Percentiles rank a stretch among this genome's conserved stretches.
phyloP scores from a whole-genome alignment of 1,140 invertebrate genomes.

The Halesus radiatus region DNA sequence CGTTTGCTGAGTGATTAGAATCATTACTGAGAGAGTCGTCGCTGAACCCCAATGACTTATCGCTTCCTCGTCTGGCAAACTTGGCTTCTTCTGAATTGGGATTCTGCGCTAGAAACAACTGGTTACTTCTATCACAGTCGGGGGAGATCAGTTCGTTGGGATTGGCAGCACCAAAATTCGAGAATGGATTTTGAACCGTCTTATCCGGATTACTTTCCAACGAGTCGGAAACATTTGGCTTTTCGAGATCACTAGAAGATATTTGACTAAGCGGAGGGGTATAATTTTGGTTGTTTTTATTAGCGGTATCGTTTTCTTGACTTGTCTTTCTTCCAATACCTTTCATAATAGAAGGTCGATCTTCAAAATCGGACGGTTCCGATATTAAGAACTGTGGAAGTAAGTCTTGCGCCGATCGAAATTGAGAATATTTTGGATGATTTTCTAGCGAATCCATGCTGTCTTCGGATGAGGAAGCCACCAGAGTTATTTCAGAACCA shows the following conservation, averaged over 20 bases:
- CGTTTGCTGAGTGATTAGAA: constrained; percentile 66
- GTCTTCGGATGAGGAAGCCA: constrained; percentile 78
- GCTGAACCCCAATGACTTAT: constrained; percentile 77
- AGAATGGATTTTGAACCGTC: constrained; percentile 43
- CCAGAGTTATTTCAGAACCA: constrained; percentile 84
- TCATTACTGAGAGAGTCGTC: constrained; percentile 79
- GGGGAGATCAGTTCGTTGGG: constrained; percentile 43
- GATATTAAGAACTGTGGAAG: constrained; percentile 79
- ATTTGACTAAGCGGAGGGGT: constrained; percentile 8
- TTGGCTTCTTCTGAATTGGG: constrained; percentile 59
- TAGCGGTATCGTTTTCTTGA: constrained; percentile 69
- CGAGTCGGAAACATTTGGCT: neutral
- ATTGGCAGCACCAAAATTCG: constrained; percentile 39
- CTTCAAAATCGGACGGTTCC: constrained; percentile 81
- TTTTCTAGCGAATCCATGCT: constrained; percentile 75
- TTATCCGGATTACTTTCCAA: constrained; percentile 38
- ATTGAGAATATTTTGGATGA: constrained; percentile 62
- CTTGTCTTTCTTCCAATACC: constrained; percentile 81
- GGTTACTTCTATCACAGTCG: constrained; percentile 60
- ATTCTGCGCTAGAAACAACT: constrained; percentile 59
- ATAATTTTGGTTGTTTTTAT: constrained; percentile 35
- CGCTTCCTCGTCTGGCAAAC: constrained; percentile 68
- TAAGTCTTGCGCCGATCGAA: constrained; percentile 45
- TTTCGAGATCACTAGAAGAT: neutral
- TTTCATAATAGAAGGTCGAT: constrained; percentile 83